Percentiles rank a stretch among this genome's conserved stretches.
phyloP scores from a whole-genome alignment of 2,797 vertebrate species.

The Arnoldichthys spilopterus region DNA sequence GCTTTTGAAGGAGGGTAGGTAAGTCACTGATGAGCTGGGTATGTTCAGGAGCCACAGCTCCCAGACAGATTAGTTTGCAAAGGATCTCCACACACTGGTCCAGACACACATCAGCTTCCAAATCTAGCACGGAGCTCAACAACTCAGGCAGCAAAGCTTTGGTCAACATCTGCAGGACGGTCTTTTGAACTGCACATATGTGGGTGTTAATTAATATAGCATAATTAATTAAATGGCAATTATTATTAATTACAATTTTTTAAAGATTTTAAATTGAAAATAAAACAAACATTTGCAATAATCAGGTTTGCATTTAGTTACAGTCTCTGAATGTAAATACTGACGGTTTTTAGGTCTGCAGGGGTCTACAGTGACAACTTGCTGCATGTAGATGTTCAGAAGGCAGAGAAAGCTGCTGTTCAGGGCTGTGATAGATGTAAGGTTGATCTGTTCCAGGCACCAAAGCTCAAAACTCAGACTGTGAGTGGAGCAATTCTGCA shows the following conservation, averaged over 20 bases:
- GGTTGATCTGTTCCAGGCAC: conserved; percentile 75
- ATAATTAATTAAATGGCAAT: too few relatives aligned
- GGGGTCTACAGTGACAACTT: conserved; percentile 64
- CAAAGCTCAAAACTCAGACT: conserved; percentile 88
- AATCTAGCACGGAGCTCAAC: conserved; percentile 65
- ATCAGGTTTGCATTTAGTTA: too few relatives aligned
- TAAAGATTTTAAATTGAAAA: background rate
- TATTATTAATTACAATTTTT: too few relatives aligned
- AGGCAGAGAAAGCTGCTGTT: conserved; percentile 78
- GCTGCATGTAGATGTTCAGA: conserved; percentile 77
- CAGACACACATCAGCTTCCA: conserved; percentile 4
- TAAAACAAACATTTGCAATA: too few relatives aligned
- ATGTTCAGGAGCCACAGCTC: conserved; percentile 68
- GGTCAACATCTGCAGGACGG: conserved; percentile 75
- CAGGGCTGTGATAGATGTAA: conserved; percentile 66
- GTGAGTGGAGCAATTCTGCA: conserved; percentile 82
- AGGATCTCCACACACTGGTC: conserved; percentile 72
- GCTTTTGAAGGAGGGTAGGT: conserved; percentile 76
- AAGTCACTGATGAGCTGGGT: conserved; percentile 71
- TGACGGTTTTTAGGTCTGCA: conserved; percentile 79
- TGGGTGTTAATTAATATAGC: too few relatives aligned
- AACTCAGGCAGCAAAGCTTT: conserved; percentile 79
- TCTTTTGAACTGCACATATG: conserved; percentile 67
- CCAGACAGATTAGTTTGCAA: conserved; percentile 76
- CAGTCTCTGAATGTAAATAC: conserved; percentile 18